Evolutionary conservation across 1,140 invertebrate genomes (phyloP).

Genomic region (Neoseiulus cucumeris): DNA sequence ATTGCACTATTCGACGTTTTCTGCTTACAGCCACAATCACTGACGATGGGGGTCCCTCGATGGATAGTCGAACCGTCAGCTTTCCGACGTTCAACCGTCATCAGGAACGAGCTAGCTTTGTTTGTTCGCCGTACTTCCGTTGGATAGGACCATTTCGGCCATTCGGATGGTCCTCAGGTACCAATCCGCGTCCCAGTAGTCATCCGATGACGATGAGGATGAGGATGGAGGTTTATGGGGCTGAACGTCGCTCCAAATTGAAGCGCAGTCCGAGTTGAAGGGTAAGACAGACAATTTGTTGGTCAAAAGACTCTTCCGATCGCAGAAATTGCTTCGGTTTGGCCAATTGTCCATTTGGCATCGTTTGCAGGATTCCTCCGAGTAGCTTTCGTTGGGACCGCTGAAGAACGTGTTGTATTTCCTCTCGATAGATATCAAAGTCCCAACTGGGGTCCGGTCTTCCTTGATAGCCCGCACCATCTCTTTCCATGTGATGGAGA

Average conservation of each 20-base stretch:
- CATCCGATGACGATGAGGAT: background rate
- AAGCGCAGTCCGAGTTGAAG: background rate
- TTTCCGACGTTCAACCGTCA: too few species aligned
- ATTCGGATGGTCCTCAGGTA: slow-evolving; percentile 1
- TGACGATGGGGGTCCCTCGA: too few species aligned
- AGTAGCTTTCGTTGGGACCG: background rate
- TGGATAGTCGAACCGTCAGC: too few species aligned
- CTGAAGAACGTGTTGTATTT: background rate
- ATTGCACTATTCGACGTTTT: too few species aligned
- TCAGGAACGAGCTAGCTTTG: background rate
- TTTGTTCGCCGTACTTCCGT: background rate
- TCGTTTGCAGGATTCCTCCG: background rate
- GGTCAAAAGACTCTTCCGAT: background rate
- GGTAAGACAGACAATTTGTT: background rate
- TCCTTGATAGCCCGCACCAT: background rate
- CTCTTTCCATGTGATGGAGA: background rate
- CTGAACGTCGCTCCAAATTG: background rate
- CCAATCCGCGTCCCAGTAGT: background rate
- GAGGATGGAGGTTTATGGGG: background rate
- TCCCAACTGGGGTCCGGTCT: background rate
- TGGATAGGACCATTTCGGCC: background rate
- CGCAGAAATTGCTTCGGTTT: background rate
- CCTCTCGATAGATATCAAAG: background rate
- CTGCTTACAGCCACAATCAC: too few species aligned
- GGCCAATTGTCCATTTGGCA: background rate